Evolutionary conservation across 1,140 invertebrate genomes (phyloP).

Genomic region (Plutomurus gul): DNA sequence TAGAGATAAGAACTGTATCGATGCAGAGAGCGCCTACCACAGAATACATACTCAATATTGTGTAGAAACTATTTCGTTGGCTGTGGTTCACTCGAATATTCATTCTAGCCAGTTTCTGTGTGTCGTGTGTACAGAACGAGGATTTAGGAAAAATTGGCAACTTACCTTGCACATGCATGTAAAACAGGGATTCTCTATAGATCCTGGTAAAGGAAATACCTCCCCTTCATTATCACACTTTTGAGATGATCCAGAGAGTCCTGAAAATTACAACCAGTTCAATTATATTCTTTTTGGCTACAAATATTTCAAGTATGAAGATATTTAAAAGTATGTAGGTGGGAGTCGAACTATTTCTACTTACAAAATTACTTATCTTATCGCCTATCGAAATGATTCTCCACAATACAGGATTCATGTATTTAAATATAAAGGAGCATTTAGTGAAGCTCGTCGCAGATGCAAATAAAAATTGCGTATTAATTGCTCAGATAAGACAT

Average conservation of each 20-base stretch:
- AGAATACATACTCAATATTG: too few relatives aligned
- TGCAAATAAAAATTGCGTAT: background rate
- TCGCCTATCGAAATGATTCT: too few relatives aligned
- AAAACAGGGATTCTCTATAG: constrained; percentile 46
- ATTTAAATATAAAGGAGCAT: too few relatives aligned
- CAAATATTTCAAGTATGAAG: background rate
- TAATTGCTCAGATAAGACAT: background rate
- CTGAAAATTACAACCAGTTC: constrained; percentile 33
- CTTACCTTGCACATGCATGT: constrained; percentile 52
- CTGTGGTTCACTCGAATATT: too few relatives aligned
- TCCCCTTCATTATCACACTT: constrained; percentile 52
- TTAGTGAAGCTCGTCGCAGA: too few relatives aligned
- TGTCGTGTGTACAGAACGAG: background rate
- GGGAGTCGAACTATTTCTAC: too few relatives aligned
- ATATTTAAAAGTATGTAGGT: background rate
- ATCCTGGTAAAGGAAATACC: constrained; percentile 47
- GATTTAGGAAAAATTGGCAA: constrained; percentile 3
- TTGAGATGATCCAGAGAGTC: constrained; percentile 44
- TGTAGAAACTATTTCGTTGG: too few relatives aligned
- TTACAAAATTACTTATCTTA: background rate
- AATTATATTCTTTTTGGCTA: background rate
- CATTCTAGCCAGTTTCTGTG: background rate
- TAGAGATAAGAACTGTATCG: too few relatives aligned
- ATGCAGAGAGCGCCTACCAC: too few relatives aligned
- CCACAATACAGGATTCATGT: too few relatives aligned